Conservation (phyloP, 2,113 vertebrate species). For the Otocyon megalotis region DNA sequence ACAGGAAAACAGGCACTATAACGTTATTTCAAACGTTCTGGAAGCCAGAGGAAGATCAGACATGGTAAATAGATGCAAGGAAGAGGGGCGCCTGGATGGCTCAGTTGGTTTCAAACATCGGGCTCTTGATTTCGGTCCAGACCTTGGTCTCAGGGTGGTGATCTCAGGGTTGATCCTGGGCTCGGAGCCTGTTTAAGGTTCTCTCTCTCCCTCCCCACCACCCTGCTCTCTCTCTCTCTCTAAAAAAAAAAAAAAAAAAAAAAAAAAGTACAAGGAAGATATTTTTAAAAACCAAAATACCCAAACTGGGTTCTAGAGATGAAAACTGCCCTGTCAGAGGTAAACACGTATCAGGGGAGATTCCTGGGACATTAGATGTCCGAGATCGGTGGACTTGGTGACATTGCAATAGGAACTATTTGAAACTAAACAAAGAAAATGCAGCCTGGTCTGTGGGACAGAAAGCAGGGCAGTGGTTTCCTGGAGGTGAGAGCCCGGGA, state of each 20-base stretch:
- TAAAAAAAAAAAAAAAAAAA: neutral
- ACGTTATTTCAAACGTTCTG: neutral
- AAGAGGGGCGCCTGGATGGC: neutral
- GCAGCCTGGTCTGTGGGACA: neutral
- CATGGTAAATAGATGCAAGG: neutral
- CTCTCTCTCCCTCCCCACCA: neutral
- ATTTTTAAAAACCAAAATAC: neutral
- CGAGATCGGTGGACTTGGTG: neutral
- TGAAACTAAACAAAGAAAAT: neutral
- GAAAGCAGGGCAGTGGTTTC: neutral
- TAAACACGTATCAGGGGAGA: neutral
- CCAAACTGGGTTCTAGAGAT: neutral
- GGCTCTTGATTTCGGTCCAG: neutral
- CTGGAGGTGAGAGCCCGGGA: neutral
- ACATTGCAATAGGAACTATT: neutral
- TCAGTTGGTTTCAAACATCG: neutral
- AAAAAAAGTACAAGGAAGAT: neutral
- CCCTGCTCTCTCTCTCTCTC: too few relatives aligned
- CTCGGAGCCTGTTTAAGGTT: neutral
- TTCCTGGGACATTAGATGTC: neutral
- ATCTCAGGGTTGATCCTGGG: neutral
- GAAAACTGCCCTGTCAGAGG: neutral
- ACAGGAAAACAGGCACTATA: neutral
- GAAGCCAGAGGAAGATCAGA: neutral
- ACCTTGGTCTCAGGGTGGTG: neutral